These are phyloP conservation scores for Zaprionus camerounensis DNA, from an alignment of 1,140 invertebrate genomes.

Conservation along the genomic window DNA sequence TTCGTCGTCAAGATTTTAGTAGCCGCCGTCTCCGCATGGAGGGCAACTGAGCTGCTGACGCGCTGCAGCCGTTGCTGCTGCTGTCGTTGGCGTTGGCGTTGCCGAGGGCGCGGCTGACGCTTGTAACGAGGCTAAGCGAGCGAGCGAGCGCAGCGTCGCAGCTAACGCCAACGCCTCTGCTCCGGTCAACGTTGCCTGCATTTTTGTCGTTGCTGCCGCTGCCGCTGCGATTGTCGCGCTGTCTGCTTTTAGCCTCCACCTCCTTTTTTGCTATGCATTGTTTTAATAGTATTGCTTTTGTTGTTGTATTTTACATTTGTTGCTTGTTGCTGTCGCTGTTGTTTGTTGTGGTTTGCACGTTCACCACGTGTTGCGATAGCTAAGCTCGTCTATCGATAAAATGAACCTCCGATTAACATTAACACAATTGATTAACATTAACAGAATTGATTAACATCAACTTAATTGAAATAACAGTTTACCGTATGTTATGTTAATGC, in stretches of 20 bases:
- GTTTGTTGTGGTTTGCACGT: slow-evolving; percentile 29
- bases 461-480: too few species aligned
- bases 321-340: slow-evolving; percentile 22
- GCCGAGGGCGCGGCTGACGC: slow-evolving; percentile 69
- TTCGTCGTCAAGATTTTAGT: slow-evolving; percentile 69
- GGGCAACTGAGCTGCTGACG: slow-evolving; percentile 67
- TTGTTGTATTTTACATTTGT: slow-evolving; percentile 65
- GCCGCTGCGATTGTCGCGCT: slow-evolving; percentile 61
- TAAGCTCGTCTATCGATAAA: background rate
- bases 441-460: too few species aligned
- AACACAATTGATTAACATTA: too few species aligned
- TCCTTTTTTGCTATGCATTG: slow-evolving; percentile 76
- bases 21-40: slow-evolving; percentile 50
- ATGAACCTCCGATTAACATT: too few species aligned
- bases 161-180: slow-evolving; percentile 52
- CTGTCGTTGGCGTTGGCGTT: slow-evolving; percentile 48
- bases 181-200: slow-evolving; percentile 47
- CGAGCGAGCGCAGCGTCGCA: background rate
- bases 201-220: slow-evolving; percentile 49
- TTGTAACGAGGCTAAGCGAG: slow-evolving; percentile 78
- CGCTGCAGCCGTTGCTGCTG: slow-evolving; percentile 7
- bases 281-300: slow-evolving; percentile 43
- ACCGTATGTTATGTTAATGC: too few species aligned
- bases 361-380: background rate
- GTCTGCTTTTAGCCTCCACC: slow-evolving; percentile 80